phyloP scores from a whole-genome alignment of 2,888 invertebrate genomes.

The Cactoblastis cactorum region DNA sequence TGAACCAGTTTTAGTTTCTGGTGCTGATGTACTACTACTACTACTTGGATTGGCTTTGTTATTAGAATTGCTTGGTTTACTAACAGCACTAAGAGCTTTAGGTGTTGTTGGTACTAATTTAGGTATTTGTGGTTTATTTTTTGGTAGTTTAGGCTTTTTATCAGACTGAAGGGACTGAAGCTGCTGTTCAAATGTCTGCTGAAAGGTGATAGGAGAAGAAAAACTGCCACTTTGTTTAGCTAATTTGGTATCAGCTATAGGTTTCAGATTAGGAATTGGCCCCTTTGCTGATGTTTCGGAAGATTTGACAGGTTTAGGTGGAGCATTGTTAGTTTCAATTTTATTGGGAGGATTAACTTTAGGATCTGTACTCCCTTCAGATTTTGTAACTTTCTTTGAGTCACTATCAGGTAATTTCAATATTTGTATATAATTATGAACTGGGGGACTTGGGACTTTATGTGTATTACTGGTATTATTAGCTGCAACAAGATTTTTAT shows the following conservation, averaged over 20 bases:
- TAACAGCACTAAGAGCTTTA: constrained; percentile 58
- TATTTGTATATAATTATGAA: constrained; percentile 82
- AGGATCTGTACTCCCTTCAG: constrained; percentile 39
- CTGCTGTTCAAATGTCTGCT: constrained; percentile 75
- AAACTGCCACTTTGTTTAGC: constrained; percentile 60
- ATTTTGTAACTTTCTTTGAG: constrained; percentile 50
- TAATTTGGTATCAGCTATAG: constrained; percentile 70
- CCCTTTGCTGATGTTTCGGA: constrained; percentile 67
- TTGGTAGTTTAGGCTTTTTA: constrained; percentile 63
- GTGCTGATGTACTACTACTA: constrained; percentile 29
- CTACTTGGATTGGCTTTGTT: constrained; percentile 40
- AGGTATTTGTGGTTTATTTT: constrained; percentile 70
- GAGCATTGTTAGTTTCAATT: constrained; percentile 33
- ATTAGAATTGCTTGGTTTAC: constrained; percentile 46
- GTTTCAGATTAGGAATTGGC: constrained; percentile 72
- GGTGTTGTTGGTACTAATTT: constrained; percentile 67
- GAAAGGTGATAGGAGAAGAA: constrained; percentile 68
- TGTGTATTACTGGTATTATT: constrained; percentile 47
- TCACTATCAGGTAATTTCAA: constrained; percentile 79
- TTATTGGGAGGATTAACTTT: constrained; percentile 40
- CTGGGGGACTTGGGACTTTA: constrained; percentile 71
- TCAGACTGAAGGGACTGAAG: constrained; percentile 62
- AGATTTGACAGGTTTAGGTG: constrained; percentile 45
- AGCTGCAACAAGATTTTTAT: constrained; percentile 58
- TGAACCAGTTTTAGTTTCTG: constrained; percentile 56